Evolutionary conservation across 2,888 invertebrate species (phyloP).

Genomic region (Laspeyria flexula): DNA sequence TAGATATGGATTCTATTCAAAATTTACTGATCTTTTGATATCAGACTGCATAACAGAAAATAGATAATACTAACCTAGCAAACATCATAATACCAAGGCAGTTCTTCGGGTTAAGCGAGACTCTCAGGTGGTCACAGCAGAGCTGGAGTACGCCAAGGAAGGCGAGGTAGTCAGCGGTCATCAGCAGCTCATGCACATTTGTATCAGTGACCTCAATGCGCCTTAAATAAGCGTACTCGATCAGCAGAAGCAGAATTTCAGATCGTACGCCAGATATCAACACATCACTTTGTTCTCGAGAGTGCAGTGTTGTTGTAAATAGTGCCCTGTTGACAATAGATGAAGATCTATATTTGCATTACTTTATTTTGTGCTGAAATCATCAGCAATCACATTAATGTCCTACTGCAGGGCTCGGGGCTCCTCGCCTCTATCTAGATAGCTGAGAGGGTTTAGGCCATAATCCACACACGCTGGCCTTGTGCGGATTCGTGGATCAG

Average conservation of each 20-base stretch:
- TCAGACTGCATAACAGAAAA: no score
- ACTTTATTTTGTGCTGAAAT: neutral
- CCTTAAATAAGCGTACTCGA: conserved; percentile 94
- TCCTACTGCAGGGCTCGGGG: no score
- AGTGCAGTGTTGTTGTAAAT: conserved; percentile 92
- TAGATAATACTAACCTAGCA: conserved; percentile 89
- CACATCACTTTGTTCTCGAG: conserved; percentile 89
- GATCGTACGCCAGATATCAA: conserved; percentile 91
- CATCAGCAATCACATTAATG: no score
- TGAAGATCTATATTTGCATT: neutral
- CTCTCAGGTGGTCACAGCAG: conserved; percentile 91
- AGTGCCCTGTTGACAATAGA: conserved; percentile 86
- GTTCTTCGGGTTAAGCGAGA: conserved; percentile 90
- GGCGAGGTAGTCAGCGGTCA: conserved; percentile 95
- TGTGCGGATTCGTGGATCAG: no score
- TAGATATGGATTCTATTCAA: no score
- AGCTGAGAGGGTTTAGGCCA: no score
- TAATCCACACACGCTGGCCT: no score
- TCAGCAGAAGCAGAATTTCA: conserved; percentile 91
- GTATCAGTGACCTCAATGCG: conserved; percentile 90
- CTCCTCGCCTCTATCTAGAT: no score
- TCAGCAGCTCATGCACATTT: conserved; percentile 93
- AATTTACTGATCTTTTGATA: no score
- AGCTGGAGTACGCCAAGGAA: conserved; percentile 92
- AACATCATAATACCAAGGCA: conserved; percentile 94